A percentile compares a stretch with the other conserved stretches of the same genome.
These are phyloP conservation scores for Dryas iulia DNA, from an alignment of 1,140 invertebrate genomes.

Conservation along the genomic window DNA sequence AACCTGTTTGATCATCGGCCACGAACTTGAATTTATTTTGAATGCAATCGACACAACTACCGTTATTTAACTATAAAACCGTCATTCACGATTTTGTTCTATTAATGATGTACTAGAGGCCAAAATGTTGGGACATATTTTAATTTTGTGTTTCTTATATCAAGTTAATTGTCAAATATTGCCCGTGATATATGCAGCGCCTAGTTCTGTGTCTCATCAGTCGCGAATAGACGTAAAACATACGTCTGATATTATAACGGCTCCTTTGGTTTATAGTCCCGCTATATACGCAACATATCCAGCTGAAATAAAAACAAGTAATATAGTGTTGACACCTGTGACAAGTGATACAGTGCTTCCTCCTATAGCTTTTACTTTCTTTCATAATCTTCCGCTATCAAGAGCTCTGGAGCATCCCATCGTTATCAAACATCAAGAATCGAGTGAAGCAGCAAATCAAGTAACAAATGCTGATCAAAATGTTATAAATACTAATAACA, in stretches of 20 bases:
- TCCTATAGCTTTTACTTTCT: constrained; percentile 54
- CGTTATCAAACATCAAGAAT: constrained; percentile 40
- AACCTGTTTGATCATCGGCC: constrained; percentile 47
- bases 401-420: constrained; percentile 56
- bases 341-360: constrained; percentile 40
- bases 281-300: constrained; percentile 39
- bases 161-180: constrained; percentile 40
- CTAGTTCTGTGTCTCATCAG: constrained; percentile 61
- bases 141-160: constrained; percentile 38
- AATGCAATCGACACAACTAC: constrained; percentile 47
- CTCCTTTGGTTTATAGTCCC: constrained; percentile 53
- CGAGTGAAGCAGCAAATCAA: neutral
- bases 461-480: neutral
- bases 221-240: constrained; percentile 64
- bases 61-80: constrained; percentile 67
- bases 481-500: neutral
- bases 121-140: constrained; percentile 54
- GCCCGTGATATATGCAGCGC: constrained; percentile 60
- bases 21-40: constrained; percentile 63
- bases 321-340: constrained; percentile 41
- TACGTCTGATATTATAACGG: constrained; percentile 37
- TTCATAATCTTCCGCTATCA: constrained; percentile 55
- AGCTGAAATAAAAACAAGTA: constrained; percentile 23
- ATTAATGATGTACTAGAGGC: constrained; percentile 17
- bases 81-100: constrained; percentile 35